Evolutionary conservation across 2,113 vertebrate species (phyloP).

Genomic region (Myotis yumanensis): DNA sequence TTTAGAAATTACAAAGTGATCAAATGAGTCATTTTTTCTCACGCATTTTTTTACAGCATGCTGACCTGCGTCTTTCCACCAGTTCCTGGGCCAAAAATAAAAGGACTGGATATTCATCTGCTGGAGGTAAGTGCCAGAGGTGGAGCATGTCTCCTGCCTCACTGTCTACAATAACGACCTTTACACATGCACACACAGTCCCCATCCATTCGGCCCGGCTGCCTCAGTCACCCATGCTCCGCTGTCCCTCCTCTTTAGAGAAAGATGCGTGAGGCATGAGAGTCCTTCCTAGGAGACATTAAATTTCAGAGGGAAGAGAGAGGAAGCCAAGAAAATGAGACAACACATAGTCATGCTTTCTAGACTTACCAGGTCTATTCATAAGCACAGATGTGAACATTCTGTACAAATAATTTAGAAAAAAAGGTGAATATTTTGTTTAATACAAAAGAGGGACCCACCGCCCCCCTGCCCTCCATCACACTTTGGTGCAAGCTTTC

Average conservation of each 20-base stretch:
- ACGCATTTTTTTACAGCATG: slow-evolving; percentile 85
- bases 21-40: slow-evolving; percentile 32
- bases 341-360: neutral
- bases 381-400: neutral
- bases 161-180: neutral
- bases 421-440: neutral
- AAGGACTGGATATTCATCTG: slow-evolving; percentile 93
- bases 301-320: neutral
- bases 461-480: neutral
- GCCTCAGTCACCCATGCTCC: neutral
- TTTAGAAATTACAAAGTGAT: slow-evolving; percentile 20
- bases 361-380: neutral
- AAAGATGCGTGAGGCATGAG: neutral
- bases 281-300: neutral
- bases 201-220: too few species aligned
- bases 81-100: slow-evolving; percentile 96
- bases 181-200: neutral
- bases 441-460: neutral
- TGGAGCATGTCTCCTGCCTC: neutral
- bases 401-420: slow-evolving; percentile 37
- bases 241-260: neutral
- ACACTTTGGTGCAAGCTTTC: neutral
- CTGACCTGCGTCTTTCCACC: slow-evolving; percentile 92
- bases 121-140: slow-evolving; percentile 87
- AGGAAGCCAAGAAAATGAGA: neutral